Conservation (phyloP, 1,140 invertebrate genomes). For the Gryon sp. region DNA sequence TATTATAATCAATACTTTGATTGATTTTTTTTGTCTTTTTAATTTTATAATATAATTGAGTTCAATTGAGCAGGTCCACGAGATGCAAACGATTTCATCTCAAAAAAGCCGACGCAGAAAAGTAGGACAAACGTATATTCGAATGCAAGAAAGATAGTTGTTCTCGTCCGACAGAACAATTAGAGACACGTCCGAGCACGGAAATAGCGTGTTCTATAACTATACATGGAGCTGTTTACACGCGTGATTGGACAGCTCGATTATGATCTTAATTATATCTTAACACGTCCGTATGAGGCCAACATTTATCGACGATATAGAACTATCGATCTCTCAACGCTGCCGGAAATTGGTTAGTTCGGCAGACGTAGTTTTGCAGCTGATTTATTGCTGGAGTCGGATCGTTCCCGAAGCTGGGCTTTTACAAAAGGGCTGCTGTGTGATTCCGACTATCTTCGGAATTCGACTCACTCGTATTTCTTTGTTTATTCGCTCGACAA, state of each 20-base stretch:
- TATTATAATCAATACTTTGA: too few species aligned
- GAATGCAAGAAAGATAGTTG: not conserved
- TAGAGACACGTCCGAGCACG: conserved; percentile 13
- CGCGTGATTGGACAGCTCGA: conserved; percentile 45
- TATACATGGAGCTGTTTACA: conserved; percentile 41
- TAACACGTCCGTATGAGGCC: conserved; percentile 43
- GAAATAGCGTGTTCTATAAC: conserved; percentile 25
- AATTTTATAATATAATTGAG: too few species aligned
- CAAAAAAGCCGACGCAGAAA: conserved; percentile 9
- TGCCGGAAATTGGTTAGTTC: conserved; percentile 49
- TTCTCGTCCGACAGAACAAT: conserved; percentile 17
- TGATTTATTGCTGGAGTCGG: conserved; percentile 39
- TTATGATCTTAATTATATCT: conserved; percentile 62
- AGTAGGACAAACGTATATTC: conserved; percentile 1
- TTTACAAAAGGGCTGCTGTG: conserved; percentile 16
- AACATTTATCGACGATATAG: conserved; percentile 36
- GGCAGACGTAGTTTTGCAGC: conserved; percentile 10
- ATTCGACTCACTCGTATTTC: conserved; percentile 35
- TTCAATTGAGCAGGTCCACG: not conserved
- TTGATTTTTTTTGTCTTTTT: too few species aligned
- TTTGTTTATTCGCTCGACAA: conserved; percentile 35
- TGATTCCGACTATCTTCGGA: conserved; percentile 24
- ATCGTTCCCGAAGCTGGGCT: conserved; percentile 16
- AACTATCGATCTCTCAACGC: conserved; percentile 31
- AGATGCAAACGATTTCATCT: not conserved